phyloP scores from a whole-genome alignment of 2,113 vertebrate species.

The Agapornis roseicollis region DNA sequence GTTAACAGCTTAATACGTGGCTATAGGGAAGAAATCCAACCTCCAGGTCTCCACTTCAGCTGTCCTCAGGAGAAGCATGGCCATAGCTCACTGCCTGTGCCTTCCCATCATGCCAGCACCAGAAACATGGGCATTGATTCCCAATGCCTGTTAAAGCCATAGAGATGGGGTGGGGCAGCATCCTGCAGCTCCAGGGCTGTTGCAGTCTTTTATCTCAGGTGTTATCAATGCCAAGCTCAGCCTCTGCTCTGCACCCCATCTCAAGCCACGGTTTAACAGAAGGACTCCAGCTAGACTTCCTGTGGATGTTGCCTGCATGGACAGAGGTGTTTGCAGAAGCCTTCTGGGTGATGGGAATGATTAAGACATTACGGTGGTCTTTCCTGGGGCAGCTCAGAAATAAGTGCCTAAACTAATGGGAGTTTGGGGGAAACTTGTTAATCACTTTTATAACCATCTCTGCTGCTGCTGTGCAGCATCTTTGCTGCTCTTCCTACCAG shows the following conservation, averaged over 20 bases:
- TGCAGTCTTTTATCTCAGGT: not conserved
- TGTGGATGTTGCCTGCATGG: not conserved
- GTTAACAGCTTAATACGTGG: not conserved
- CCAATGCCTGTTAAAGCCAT: not conserved
- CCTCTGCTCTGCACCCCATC: fast-evolving
- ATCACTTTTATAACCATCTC: not conserved
- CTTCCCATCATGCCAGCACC: not conserved
- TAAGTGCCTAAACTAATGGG: not conserved
- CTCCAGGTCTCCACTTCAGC: not conserved
- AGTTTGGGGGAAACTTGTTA: not conserved
- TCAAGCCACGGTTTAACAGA: not conserved
- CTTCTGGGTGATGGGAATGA: not conserved
- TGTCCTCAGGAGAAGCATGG: fast-evolving
- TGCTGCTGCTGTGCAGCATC: not conserved
- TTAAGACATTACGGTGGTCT: not conserved
- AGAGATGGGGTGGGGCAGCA: fast-evolving
- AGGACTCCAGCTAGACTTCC: not conserved
- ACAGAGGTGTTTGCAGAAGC: not conserved
- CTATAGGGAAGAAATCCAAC: not conserved
- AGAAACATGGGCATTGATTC: fast-evolving
- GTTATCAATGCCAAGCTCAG: not conserved
- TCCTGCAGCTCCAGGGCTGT: not conserved
- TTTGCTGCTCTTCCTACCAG: not conserved
- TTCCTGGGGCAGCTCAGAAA: not conserved
- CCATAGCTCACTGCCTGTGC: not conserved